Conservation (phyloP, 2,113 vertebrate genomes). For the Xiphophorus hellerii region DNA sequence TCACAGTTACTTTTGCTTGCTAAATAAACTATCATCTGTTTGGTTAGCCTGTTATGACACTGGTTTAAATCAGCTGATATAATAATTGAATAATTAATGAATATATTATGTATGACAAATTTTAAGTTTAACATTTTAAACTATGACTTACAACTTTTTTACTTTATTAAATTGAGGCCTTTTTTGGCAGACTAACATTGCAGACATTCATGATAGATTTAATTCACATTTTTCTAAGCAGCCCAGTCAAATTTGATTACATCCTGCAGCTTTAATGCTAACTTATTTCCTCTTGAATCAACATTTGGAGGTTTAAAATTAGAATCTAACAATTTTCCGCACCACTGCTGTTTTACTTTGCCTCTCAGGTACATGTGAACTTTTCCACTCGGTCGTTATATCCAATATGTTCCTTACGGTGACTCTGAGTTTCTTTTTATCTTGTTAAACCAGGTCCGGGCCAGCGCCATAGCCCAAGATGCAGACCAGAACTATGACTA, state of each 20-base stretch:
- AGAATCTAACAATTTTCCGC: conserved; percentile 13
- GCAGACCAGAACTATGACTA: conserved; percentile 97
- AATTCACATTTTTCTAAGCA: neutral
- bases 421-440: neutral
- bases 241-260: neutral
- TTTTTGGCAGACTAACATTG: neutral
- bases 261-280: neutral
- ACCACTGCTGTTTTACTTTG: conserved; percentile 27
- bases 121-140: neutral
- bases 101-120: neutral
- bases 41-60: neutral
- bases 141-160: neutral
- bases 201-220: neutral
- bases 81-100: neutral
- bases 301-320: conserved; percentile 3
- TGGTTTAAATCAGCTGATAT: too few species aligned
- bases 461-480: conserved; percentile 94
- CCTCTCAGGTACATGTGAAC: conserved; percentile 42
- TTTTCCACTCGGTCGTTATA: conserved; percentile 3
- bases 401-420: neutral
- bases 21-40: neutral
- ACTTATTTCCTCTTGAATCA: neutral
- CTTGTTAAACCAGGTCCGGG: conserved; percentile 83
- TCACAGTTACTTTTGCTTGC: too few species aligned
- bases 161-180: neutral